Base-by-base conservation (phyloP, 1,140 invertebrate genomes). In the Drosophila kurseongensis region DNA sequence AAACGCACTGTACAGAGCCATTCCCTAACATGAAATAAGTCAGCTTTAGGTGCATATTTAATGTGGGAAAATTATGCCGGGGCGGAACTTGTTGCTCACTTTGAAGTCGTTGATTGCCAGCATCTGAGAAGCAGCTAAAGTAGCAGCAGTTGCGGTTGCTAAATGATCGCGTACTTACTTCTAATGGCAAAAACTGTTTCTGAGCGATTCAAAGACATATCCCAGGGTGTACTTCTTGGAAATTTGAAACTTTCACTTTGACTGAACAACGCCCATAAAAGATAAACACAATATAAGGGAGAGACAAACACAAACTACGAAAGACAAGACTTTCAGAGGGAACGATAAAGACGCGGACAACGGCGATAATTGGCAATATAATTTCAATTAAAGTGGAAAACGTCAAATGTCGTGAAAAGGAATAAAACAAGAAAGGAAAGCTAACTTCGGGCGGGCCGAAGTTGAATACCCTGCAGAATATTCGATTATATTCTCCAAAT, bases 161-260 rank as follows among this genome's bases (percentile, higher is more conserved):
- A 71, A 79, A 75, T 84, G 58, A 58, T 29, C 38, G 44, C 56
- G 76, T 57, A 80, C 72, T 80, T 67, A 75, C 48, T 72, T 75
- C 65, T 83, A 76, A 84, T 80, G 60, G 57, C 58, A 75, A 51
- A 45, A 68, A 68, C 50, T 63, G 55, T 71, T 58, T 66, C 42
- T 42, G 44, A 50, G 48, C 50, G 55, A 73, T 59, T 61, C 40
- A 48, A 50, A 63, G 32, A 45, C 41, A 42, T 40, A 57, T 57
- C 48, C 42, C 52, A 50, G 57, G 58, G 47, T 44, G 29, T 47
- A 56, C 81, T 84, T 84, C 81, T 85, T 69, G 67, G 77, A 84
- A 84, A 74, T 56, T 52, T 51, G 67, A 68, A 81, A 81, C 82
- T 88, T 86, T 86, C 82, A 88, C 82, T 86, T 51, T 75, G 62